These are phyloP conservation scores for Melanaphis sacchari DNA, from an alignment of 1,140 invertebrate genomes.

Conservation along the genomic window DNA sequence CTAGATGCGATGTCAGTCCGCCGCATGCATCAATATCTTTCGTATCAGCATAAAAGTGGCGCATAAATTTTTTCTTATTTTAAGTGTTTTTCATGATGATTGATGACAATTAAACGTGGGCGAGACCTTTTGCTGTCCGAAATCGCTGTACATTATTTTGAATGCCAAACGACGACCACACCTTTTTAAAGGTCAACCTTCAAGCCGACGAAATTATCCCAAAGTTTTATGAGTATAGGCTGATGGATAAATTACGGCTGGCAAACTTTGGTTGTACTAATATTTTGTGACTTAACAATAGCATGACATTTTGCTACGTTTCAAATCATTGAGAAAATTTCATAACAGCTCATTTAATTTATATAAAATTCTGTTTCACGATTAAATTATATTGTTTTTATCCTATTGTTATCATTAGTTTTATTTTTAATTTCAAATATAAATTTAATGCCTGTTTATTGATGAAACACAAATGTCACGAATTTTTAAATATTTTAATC, in stretches of 20 bases:
- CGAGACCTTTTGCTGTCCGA: constrained; percentile 40
- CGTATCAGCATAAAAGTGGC: background rate
- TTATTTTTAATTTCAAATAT: background rate
- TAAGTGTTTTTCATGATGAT: background rate
- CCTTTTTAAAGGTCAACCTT: constrained; percentile 51
- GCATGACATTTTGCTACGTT: background rate
- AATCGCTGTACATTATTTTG: constrained; percentile 14
- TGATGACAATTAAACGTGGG: constrained; percentile 46
- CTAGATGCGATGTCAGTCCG: background rate
- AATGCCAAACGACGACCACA: constrained; percentile 54
- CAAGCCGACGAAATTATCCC: background rate
- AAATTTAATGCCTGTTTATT: background rate
- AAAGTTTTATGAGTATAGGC: background rate
- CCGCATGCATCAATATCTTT: background rate
- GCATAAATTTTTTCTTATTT: background rate
- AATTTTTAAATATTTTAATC: background rate
- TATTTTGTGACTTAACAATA: constrained; percentile 12
- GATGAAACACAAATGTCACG: background rate
- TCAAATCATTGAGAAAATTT: constrained; percentile 12
- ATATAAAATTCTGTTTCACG: background rate
- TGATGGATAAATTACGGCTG: background rate
- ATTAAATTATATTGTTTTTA: background rate
- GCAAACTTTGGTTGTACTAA: background rate
- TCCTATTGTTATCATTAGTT: background rate
- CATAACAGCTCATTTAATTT: background rate